These are phyloP conservation scores for Cheilosia grossa DNA, from an alignment of 2,888 invertebrate genomes.

Conservation along the genomic window DNA sequence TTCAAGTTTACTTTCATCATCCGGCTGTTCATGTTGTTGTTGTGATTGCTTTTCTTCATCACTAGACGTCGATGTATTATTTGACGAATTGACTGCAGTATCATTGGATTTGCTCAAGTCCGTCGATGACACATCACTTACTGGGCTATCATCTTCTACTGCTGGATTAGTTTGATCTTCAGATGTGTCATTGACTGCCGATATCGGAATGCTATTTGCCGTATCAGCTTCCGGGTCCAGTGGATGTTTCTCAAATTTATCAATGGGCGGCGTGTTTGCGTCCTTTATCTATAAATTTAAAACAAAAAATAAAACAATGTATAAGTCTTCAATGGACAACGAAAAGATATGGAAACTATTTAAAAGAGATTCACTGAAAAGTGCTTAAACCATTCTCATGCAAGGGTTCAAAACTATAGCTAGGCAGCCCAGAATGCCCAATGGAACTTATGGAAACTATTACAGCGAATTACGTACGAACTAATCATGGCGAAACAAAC, in stretches of 20 bases:
- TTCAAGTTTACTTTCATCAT: background rate
- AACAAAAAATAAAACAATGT: background rate
- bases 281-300: slow-evolving; percentile 38
- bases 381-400: too few species aligned
- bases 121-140: slow-evolving; percentile 54
- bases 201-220: background rate
- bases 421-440: too few species aligned
- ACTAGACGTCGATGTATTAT: slow-evolving; percentile 45
- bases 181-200: slow-evolving; percentile 38
- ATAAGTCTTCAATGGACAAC: background rate
- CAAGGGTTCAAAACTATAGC: too few species aligned
- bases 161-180: slow-evolving; percentile 44
- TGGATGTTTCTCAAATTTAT: slow-evolving; percentile 43
- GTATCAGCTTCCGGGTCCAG: slow-evolving; percentile 10
- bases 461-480: too few species aligned
- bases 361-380: too few species aligned
- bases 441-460: too few species aligned
- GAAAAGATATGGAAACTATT: background rate
- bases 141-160: slow-evolving; percentile 54
- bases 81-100: slow-evolving; percentile 40
- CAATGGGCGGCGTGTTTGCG: slow-evolving; percentile 8
- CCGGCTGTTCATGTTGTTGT: slow-evolving; percentile 29
- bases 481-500: too few species aligned
- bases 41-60: slow-evolving; percentile 30
- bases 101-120: slow-evolving; percentile 66